Conservation (phyloP, 2,888 invertebrate genomes). For the Parnassius glacialis region DNA sequence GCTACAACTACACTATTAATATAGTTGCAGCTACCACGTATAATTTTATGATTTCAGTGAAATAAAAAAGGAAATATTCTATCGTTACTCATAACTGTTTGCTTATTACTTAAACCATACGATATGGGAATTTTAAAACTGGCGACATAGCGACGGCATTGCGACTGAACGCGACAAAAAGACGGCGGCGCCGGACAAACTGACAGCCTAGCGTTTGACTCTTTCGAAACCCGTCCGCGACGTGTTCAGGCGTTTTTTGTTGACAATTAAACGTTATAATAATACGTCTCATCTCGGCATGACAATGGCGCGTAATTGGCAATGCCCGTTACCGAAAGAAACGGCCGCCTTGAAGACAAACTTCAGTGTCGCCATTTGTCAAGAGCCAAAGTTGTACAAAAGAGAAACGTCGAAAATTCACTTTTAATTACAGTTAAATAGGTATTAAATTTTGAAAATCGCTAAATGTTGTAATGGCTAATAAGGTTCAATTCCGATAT, state of each 20-base stretch:
- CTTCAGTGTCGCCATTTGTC: not conserved
- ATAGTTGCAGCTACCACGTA: too few species aligned
- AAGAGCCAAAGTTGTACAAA: not conserved
- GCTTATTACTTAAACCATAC: conserved; percentile 11
- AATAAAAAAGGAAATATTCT: not conserved
- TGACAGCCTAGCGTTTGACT: conserved; percentile 13
- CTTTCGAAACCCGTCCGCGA: conserved; percentile 16
- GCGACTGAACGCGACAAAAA: conserved; percentile 17
- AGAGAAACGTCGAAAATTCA: too few species aligned
- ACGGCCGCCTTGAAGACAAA: conserved; percentile 3
- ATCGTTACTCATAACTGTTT: not conserved
- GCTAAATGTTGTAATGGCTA: too few species aligned
- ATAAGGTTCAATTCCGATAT: too few species aligned
- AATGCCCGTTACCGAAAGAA: conserved; percentile 15
- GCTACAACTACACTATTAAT: too few species aligned
- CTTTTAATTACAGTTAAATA: too few species aligned
- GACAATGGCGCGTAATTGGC: conserved; percentile 23
- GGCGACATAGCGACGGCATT: conserved; percentile 20
- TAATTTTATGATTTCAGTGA: too few species aligned
- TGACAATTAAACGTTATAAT: conserved; percentile 21
- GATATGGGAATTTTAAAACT: conserved; percentile 20
- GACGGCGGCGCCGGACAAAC: conserved; percentile 13
- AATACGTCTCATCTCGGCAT: conserved; percentile 19
- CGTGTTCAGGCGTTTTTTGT: conserved; percentile 11
- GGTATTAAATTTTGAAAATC: too few species aligned